Conservation (phyloP, 2,888 invertebrate genomes). For the Pelosia muscerda region DNA sequence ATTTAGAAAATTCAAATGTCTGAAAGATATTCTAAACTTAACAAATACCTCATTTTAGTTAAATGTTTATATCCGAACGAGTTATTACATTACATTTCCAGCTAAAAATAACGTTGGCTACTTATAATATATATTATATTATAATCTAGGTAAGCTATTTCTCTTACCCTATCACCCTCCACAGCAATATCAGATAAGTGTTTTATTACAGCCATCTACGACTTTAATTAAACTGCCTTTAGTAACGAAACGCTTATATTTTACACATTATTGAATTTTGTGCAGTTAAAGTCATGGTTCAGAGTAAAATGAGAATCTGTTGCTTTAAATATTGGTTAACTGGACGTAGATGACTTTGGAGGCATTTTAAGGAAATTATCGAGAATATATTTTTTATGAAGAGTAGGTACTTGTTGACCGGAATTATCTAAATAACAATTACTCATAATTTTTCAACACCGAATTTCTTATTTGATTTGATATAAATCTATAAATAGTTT, state of each 20-base stretch:
- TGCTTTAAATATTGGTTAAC: conserved; percentile 9
- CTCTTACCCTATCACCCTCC: conserved; percentile 23
- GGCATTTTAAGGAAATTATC: not conserved
- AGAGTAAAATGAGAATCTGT: conserved; percentile 7
- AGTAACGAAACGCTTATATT: conserved; percentile 52
- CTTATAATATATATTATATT: not conserved
- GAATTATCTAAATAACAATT: not conserved
- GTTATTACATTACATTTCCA: not conserved
- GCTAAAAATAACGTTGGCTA: not conserved
- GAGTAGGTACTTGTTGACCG: not conserved
- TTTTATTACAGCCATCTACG: conserved; percentile 53
- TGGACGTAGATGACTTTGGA: not conserved
- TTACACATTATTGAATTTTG: conserved; percentile 38
- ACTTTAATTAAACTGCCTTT: conserved; percentile 52
- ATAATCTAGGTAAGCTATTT: not conserved
- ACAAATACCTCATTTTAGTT: not conserved
- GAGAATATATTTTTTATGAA: not conserved
- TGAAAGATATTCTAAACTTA: not conserved
- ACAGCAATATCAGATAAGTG: conserved; percentile 35
- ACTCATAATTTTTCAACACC: too few relatives aligned
- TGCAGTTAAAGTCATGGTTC: conserved; percentile 17
- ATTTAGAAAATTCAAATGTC: too few relatives aligned
- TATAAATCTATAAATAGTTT: not conserved
- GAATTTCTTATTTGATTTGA: not conserved
- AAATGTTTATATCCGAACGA: not conserved